phyloP scores from a whole-genome alignment of 2,113 vertebrate species.

The Oncorhynchus gorbuscha region DNA sequence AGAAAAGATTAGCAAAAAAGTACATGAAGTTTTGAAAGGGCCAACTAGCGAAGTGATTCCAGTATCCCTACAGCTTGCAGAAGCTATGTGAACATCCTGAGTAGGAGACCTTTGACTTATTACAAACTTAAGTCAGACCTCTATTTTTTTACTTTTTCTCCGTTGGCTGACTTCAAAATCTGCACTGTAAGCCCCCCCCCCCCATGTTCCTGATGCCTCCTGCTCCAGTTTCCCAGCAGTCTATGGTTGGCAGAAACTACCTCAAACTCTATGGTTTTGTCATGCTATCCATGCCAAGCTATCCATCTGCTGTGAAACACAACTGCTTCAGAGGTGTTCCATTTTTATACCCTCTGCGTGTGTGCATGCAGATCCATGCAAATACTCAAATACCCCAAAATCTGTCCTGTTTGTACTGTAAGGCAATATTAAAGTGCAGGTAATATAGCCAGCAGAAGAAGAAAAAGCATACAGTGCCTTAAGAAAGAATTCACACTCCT shows the following conservation, averaged over 20 bases:
- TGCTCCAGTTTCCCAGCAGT: background rate
- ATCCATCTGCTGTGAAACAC: too few species aligned
- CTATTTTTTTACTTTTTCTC: background rate
- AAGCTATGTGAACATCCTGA: conserved; percentile 24
- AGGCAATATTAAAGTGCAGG: too few species aligned
- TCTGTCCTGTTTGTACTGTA: too few species aligned
- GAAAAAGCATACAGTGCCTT: too few species aligned
- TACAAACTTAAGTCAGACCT: conserved; percentile 14
- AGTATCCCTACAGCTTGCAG: conserved; percentile 32
- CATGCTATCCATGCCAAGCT: too few species aligned
- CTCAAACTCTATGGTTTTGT: too few species aligned
- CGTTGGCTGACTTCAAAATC: conserved; percentile 52
- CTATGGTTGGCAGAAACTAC: background rate
- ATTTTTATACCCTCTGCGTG: too few species aligned
- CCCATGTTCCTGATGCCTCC: conserved; percentile 14
- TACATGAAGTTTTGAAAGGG: conserved; percentile 9
- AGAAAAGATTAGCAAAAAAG: conserved; percentile 29
- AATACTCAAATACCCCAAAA: too few species aligned
- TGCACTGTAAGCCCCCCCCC: background rate
- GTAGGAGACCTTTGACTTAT: conserved; percentile 21
- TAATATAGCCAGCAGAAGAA: too few species aligned
- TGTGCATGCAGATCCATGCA: too few species aligned
- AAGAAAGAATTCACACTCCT: too few species aligned
- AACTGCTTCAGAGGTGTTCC: too few species aligned
- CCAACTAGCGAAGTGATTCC: conserved; percentile 29